Evolutionary conservation across 2,797 vertebrate genomes (phyloP).

Genomic region (Crax fasciolata): DNA sequence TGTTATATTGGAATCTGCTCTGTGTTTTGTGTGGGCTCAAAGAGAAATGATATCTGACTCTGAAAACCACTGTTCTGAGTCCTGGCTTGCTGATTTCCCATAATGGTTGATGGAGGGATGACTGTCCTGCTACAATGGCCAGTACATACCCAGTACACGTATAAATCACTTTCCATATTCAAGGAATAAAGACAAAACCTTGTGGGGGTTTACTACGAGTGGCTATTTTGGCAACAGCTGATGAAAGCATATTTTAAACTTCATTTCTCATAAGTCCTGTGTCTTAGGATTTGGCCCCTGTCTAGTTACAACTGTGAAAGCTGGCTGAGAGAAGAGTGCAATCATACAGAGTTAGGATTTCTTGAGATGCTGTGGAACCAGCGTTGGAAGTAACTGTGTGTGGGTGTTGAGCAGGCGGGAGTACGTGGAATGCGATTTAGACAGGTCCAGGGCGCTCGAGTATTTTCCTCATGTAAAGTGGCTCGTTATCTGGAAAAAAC

Average conservation of each 20-base stretch:
- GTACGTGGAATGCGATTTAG: conserved; percentile 50
- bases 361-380: conserved; percentile 32
- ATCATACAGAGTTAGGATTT: conserved; percentile 5
- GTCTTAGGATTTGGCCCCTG: conserved; percentile 47
- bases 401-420: conserved; percentile 62
- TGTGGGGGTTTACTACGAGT: conserved; percentile 40
- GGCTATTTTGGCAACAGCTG: conserved; percentile 62
- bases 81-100: conserved; percentile 10
- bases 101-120: not conserved
- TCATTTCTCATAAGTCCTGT: conserved; percentile 49
- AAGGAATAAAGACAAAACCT: conserved; percentile 22
- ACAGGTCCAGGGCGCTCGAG: conserved; percentile 54
- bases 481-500: conserved; percentile 68
- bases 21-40: not conserved
- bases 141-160: not conserved
- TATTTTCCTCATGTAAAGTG: conserved; percentile 58
- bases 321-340: not conserved
- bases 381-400: conserved; percentile 38
- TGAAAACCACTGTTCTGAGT: not conserved
- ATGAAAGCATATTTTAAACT: conserved; percentile 21
- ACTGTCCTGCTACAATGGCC: not conserved
- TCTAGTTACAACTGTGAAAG: conserved; percentile 54
- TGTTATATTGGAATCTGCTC: not conserved
- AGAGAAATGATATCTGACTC: not conserved
- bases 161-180: not conserved